Percentiles rank a stretch among this genome's conserved stretches.
These are phyloP conservation scores for Chamaetylas fuelleborni DNA, from an alignment of 2,113 vertebrate genomes.

Conservation along the genomic window DNA sequence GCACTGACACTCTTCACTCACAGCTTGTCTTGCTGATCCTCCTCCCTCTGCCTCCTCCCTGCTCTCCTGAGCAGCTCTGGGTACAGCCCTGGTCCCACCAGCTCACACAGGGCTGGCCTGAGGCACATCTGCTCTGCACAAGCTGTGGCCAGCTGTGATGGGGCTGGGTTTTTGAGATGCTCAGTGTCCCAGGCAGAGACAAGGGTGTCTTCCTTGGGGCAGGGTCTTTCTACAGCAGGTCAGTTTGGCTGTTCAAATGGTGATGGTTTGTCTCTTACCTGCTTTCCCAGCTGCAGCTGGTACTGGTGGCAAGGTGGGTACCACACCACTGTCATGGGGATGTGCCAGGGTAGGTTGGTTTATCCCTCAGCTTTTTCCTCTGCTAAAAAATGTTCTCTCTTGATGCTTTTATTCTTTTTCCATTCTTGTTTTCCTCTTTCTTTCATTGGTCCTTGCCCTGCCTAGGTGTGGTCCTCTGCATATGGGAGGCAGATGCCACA, in stretches of 20 bases:
- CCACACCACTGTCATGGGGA: not conserved
- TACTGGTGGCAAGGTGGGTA: not conserved
- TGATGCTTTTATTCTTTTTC: not conserved
- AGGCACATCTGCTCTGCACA: not conserved
- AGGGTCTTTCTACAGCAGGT: not conserved
- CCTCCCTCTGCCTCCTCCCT: not conserved
- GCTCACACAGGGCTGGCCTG: not conserved
- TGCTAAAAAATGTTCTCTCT: not conserved
- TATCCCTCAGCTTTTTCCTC: not conserved
- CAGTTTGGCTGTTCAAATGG: not conserved
- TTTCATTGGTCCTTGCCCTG: not conserved
- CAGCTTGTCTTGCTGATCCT: not conserved
- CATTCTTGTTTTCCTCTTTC: not conserved
- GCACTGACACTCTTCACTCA: slow-evolving; percentile 24
- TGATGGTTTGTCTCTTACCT: not conserved
- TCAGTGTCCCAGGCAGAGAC: not conserved
- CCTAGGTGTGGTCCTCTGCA: not conserved
- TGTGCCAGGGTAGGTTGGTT: accelerated
- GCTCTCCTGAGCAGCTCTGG: not conserved
- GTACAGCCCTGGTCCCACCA: not conserved
- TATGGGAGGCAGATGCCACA: not conserved
- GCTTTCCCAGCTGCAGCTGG: not conserved
- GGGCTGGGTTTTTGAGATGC: not conserved
- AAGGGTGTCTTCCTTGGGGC: not conserved
- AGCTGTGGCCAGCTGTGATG: not conserved